Percentiles rank a stretch among this genome's conserved stretches.
Evolutionary conservation across 2,113 vertebrate species (phyloP).

Genomic region (Phyllopteryx taeniolatus): DNA sequence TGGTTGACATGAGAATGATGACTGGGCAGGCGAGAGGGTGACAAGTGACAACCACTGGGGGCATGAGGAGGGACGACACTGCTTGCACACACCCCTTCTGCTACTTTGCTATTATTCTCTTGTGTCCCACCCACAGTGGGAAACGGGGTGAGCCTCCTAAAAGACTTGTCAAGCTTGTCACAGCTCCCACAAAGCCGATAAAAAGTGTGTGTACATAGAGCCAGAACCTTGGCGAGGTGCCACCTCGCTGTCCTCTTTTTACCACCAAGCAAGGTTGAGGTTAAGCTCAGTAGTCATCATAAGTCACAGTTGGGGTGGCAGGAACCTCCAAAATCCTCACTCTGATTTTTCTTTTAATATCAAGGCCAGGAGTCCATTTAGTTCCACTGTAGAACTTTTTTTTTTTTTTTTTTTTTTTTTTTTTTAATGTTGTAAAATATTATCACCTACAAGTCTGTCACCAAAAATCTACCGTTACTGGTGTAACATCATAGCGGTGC

Average conservation of each 20-base stretch:
- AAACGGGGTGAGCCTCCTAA: constrained; percentile 58
- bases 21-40: constrained; percentile 12
- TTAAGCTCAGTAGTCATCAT: neutral
- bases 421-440: no score
- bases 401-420: neutral
- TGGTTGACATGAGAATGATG: constrained; percentile 9
- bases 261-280: constrained; percentile 39
- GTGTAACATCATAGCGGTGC: no score
- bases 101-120: constrained; percentile 40
- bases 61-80: constrained; percentile 41
- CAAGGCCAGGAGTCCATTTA: neutral
- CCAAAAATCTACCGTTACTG: no score
- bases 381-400: neutral
- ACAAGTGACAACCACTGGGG: constrained; percentile 26
- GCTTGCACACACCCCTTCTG: constrained; percentile 16
- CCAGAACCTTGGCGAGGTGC: constrained; percentile 16
- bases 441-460: no score
- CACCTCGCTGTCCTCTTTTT: constrained; percentile 59
- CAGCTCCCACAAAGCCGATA: constrained; percentile 57
- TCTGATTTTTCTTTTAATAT: neutral
- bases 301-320: constrained; percentile 6
- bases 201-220: constrained; percentile 27
- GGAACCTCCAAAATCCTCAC: neutral
- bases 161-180: constrained; percentile 62
- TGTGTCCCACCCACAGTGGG: constrained; percentile 42